These are phyloP conservation scores for Strigops habroptila DNA, from an alignment of 2,113 vertebrate species.

Conservation along the genomic window DNA sequence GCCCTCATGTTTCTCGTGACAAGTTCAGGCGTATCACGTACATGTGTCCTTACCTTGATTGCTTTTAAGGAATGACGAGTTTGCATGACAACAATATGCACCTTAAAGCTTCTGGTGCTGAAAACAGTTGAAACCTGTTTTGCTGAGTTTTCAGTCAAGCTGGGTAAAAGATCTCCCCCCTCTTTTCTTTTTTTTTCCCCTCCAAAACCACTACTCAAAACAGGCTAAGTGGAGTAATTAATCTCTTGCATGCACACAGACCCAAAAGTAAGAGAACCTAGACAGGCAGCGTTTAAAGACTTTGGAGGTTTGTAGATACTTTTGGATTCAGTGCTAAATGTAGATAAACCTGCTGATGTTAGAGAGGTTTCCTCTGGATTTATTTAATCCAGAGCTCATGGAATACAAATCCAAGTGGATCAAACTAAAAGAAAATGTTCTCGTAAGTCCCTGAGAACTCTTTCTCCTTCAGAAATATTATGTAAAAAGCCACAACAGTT, in stretches of 20 bases:
- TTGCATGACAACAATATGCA: background rate
- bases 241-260: background rate
- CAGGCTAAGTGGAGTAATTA: background rate
- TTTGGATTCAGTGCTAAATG: background rate
- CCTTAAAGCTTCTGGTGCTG: background rate
- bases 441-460: background rate
- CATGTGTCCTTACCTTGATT: background rate
- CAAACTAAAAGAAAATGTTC: background rate
- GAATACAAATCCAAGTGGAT: background rate
- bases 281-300: background rate
- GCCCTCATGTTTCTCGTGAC: background rate
- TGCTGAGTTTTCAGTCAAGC: background rate
- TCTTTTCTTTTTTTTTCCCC: background rate
- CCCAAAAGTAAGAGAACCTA: background rate
- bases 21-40: background rate
- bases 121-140: background rate
- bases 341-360: background rate
- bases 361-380: background rate
- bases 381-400: background rate
- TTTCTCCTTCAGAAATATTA: background rate
- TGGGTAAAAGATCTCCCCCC: background rate
- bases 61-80: background rate
- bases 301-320: background rate
- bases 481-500: background rate
- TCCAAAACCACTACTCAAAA: background rate